A percentile compares a stretch with the other conserved stretches of the same genome.
phyloP scores from a whole-genome alignment of 2,888 invertebrate genomes.

The Notocelia uddmanniana region DNA sequence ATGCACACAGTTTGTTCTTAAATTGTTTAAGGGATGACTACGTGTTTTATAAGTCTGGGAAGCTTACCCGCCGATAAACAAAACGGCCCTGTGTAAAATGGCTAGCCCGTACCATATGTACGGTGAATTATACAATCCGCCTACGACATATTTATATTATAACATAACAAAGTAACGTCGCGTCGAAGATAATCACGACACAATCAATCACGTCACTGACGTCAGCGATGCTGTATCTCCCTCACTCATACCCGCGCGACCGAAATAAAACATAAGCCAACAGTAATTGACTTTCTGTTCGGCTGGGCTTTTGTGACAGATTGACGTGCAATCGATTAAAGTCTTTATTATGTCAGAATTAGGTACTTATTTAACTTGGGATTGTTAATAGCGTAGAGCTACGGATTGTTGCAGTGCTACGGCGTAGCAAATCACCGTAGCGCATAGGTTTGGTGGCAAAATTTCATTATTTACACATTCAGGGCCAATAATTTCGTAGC shows the following conservation, averaged over 20 bases:
- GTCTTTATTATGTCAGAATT: neutral
- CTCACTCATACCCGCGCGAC: neutral
- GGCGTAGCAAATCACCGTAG: conserved; percentile 12
- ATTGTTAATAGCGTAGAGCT: neutral
- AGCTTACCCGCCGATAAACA: too few species aligned
- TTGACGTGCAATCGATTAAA: neutral
- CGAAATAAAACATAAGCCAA: conserved; percentile 13
- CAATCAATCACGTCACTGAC: conserved; percentile 19
- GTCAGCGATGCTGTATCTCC: neutral
- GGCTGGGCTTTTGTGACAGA: conserved; percentile 3
- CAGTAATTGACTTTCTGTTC: conserved; percentile 11
- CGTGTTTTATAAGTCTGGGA: too few species aligned
- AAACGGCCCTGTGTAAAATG: too few species aligned
- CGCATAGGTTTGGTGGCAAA: neutral
- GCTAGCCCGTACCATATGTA: too few species aligned
- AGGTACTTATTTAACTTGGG: neutral
- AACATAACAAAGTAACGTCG: neutral
- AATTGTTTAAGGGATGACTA: too few species aligned
- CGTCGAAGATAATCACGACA: conserved; percentile 14
- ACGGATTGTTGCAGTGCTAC: conserved; percentile 5
- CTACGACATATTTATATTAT: too few species aligned
- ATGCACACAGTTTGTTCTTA: too few species aligned
- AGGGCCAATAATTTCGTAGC: too few species aligned
- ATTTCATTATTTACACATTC: too few species aligned
- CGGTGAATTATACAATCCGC: too few species aligned